Conservation (phyloP, 2,888 invertebrate genomes). For the Cephus runcator region DNA sequence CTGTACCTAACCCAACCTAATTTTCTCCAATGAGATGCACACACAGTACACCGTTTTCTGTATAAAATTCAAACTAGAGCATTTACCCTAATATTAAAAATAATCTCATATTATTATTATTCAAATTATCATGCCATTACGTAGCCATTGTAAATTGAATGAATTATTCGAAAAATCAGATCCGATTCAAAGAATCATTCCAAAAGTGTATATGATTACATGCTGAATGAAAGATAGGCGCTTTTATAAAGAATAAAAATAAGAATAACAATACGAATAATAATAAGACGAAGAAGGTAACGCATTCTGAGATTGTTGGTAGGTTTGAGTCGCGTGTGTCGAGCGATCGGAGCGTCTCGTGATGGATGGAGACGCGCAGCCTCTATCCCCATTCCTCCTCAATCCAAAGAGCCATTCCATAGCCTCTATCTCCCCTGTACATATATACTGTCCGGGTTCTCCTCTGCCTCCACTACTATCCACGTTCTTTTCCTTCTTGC, state of each 20-base stretch:
- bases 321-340: slow-evolving; percentile 53
- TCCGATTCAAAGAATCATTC: neutral
- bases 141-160: neutral
- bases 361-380: slow-evolving; percentile 63
- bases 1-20: no score
- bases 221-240: neutral
- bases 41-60: neutral
- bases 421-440: slow-evolving; percentile 30
- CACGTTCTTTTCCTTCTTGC: slow-evolving; percentile 14
- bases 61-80: neutral
- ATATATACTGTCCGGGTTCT: slow-evolving; percentile 14
- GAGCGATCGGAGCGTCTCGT: slow-evolving; percentile 55
- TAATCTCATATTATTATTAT: no score
- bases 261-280: neutral
- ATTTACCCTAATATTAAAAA: neutral
- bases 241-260: neutral
- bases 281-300: slow-evolving; percentile 42
- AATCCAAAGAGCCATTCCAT: slow-evolving; percentile 44
- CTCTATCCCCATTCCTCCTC: slow-evolving; percentile 52
- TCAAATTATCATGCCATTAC: neutral
- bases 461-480: slow-evolving; percentile 22
- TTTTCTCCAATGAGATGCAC: neutral
- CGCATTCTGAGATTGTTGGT: slow-evolving; percentile 55
- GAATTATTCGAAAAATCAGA: neutral
- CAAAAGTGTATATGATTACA: neutral